Evolutionary conservation across 2,797 vertebrate species (phyloP).

Genomic region (Lepidocolaptes lacrymiger): DNA sequence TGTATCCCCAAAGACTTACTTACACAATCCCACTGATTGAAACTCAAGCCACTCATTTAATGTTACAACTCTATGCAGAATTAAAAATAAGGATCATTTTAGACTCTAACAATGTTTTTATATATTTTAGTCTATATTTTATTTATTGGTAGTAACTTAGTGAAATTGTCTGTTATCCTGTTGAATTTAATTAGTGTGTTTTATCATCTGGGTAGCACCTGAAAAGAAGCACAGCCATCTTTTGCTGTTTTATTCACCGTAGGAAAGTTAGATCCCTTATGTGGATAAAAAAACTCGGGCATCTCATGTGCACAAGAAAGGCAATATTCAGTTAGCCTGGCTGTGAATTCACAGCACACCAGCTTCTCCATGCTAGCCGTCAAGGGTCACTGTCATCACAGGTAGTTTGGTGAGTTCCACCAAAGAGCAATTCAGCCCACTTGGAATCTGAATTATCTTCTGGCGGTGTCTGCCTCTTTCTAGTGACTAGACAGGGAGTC

Average conservation of each 20-base stretch:
- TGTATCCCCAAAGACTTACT: conserved; percentile 59
- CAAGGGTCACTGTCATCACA: background rate
- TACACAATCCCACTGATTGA: conserved; percentile 39
- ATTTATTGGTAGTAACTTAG: background rate
- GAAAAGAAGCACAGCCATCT: background rate
- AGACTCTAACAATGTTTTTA: conserved; percentile 9
- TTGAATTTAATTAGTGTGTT: conserved; percentile 14
- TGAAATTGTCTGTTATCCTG: background rate
- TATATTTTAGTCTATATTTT: background rate
- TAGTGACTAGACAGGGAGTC: background rate
- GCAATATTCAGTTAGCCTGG: background rate
- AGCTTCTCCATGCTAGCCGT: background rate
- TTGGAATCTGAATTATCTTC: background rate
- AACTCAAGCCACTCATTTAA: conserved; percentile 51
- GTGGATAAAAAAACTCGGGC: background rate
- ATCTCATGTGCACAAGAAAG: background rate
- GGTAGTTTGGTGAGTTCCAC: background rate
- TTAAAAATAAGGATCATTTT: conserved; percentile 58
- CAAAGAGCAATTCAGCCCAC: background rate
- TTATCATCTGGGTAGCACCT: background rate
- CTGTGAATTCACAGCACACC: background rate
- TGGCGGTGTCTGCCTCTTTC: background rate
- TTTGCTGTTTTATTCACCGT: background rate
- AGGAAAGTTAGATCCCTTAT: background rate
- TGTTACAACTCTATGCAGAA: conserved; percentile 46